These are phyloP conservation scores for Drosophila busckii DNA, from an alignment of 1,140 invertebrate genomes.

Conservation along the genomic window DNA sequence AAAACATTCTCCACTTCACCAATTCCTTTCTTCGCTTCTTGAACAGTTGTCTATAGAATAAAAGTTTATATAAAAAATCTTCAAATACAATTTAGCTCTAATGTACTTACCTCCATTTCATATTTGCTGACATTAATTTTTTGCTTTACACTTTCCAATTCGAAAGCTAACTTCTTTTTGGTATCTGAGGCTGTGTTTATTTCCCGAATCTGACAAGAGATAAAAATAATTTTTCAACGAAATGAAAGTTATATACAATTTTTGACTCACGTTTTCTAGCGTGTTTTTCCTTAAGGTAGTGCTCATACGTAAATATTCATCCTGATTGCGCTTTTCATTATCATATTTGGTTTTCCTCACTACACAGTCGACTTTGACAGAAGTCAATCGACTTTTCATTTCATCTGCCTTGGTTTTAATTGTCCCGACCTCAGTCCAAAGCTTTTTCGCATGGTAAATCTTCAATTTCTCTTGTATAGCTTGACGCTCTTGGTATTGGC, in stretches of 20 bases:
- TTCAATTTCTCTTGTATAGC: slow-evolving; percentile 48
- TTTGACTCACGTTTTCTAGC: slow-evolving; percentile 33
- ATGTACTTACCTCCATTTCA: slow-evolving; percentile 32
- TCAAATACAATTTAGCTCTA: no score
- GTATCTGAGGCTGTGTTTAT: slow-evolving; percentile 6
- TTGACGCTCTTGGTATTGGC: slow-evolving; percentile 51
- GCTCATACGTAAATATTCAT: slow-evolving; percentile 16
- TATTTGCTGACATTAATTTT: slow-evolving; percentile 36
- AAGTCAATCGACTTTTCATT: slow-evolving; percentile 14
- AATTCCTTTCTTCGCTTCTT: slow-evolving; percentile 18
- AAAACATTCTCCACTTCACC: slow-evolving; percentile 27
- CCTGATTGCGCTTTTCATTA: slow-evolving; percentile 2
- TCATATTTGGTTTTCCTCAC: slow-evolving; percentile 15
- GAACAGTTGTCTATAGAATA: slow-evolving; percentile 32
- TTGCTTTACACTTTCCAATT: slow-evolving; percentile 43
- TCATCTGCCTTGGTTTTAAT: slow-evolving; percentile 25
- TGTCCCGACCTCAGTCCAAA: slow-evolving; percentile 38
- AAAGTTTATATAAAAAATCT: neutral
- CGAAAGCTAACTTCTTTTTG: slow-evolving; percentile 10
- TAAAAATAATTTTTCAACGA: neutral
- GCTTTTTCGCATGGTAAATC: slow-evolving; percentile 47
- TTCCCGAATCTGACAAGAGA: slow-evolving; percentile 19
- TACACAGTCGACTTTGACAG: slow-evolving; percentile 13
- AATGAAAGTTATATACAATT: neutral
- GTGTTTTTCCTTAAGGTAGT: slow-evolving; percentile 19